phyloP scores from a whole-genome alignment of 2,888 invertebrate genomes.

The Apodemia duryi region DNA sequence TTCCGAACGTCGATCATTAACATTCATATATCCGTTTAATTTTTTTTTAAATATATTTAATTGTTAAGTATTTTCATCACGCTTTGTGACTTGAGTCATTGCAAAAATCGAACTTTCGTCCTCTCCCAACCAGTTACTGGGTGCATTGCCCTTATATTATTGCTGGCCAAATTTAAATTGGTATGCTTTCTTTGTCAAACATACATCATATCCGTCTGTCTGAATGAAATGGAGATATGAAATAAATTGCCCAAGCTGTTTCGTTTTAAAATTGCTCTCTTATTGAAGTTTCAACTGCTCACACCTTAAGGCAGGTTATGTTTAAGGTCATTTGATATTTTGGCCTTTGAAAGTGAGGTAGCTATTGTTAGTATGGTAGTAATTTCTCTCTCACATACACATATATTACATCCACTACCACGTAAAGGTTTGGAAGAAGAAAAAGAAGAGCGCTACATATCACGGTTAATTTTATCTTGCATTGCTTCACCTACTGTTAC shows the following conservation, averaged over 20 bases:
- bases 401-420: no score
- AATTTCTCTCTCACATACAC: no score
- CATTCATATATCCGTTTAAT: no score
- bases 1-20: not conserved
- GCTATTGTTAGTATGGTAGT: not conserved
- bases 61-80: not conserved
- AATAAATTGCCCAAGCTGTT: conserved; percentile 51
- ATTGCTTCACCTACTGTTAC: no score
- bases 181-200: conserved; percentile 51
- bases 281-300: conserved; percentile 60
- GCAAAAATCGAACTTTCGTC: conserved; percentile 71
- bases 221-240: conserved; percentile 43
- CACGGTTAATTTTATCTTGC: no score
- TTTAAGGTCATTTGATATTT: conserved; percentile 45
- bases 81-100: conserved; percentile 53
- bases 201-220: conserved; percentile 34
- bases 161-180: conserved; percentile 61
- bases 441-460: no score
- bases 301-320: conserved; percentile 75
- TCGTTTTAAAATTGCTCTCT: conserved; percentile 48
- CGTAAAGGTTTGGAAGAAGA: no score
- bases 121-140: conserved; percentile 69
- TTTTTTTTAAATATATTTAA: not conserved
- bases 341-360: not conserved
- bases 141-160: conserved; percentile 70